A percentile compares a stretch with the other conserved stretches of the same genome.
These are phyloP conservation scores for Natator depressus DNA, from an alignment of 2,113 vertebrate species.

Conservation along the genomic window DNA sequence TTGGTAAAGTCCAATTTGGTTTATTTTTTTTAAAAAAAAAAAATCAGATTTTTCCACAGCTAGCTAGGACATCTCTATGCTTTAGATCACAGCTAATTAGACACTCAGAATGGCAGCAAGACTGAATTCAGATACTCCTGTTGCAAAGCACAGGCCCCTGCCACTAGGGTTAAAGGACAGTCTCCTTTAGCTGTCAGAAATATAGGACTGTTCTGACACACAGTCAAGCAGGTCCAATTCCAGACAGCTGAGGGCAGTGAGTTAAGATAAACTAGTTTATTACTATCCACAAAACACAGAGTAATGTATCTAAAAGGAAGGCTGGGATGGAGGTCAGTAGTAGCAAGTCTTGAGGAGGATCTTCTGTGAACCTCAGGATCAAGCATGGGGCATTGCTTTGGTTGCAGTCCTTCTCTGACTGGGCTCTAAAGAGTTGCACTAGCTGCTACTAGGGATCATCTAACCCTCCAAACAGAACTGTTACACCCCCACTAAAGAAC, in stretches of 20 bases:
- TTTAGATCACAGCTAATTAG: constrained; percentile 1
- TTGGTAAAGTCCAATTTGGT: background rate
- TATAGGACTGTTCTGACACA: background rate
- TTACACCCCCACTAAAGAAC: background rate
- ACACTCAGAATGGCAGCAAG: background rate
- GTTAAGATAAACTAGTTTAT: fast-evolving
- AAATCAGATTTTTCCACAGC: background rate
- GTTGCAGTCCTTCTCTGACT: background rate
- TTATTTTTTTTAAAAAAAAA: background rate
- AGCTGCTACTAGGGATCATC: background rate
- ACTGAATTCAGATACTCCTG: background rate
- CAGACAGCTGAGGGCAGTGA: background rate
- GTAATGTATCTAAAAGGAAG: background rate
- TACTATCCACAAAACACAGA: background rate
- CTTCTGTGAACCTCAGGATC: background rate
- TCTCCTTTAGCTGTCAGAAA: background rate
- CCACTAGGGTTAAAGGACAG: background rate
- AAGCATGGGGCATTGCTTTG: background rate
- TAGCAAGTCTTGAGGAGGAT: background rate
- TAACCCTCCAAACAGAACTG: background rate
- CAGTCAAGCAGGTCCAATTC: fast-evolving
- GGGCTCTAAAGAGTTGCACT: background rate
- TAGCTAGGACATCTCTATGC: background rate
- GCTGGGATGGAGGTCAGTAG: background rate
- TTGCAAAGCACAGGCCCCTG: background rate